Base-by-base conservation (phyloP, 2,797 vertebrate genomes). In the Chrosomus eos region DNA sequence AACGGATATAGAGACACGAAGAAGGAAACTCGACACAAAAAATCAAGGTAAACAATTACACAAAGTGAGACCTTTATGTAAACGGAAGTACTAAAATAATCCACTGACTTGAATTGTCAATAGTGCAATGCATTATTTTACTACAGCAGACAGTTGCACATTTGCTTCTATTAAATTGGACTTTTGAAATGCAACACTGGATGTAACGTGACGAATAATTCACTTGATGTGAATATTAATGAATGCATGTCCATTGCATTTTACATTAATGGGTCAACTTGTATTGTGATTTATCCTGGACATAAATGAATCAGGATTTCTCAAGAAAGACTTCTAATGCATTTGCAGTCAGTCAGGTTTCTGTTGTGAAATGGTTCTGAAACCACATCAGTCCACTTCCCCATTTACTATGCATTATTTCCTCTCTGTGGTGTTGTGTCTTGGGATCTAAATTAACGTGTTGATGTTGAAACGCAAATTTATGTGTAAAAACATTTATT, bases 371-470 rank as follows among this genome's bases (percentile, higher is more conserved):
- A 82, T 43, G 14, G 7, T 71, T 80, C 21, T 87, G 62, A 85
- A 72, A 83, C 73, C 62, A 13, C 73, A 76, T 70, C 48, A 85
- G 5, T 70, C 45, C 18, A 72, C 58, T 89, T 88, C 85, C 60
- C 23, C 58, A 60, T 43, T 67, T 76, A 75, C 70, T 80, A 11
- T 13, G 13, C 8, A 82, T 2, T 21, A 3, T 38, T 74, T 82
- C 81, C 71, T 75, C 11, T 74, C 3, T 6, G 9, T 13, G 9
- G 16, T 51, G 28, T 33, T 51, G 28, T 33, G 6, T 82, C 21
- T 64, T 36, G 7, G 13, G 1, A 28, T 81, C 10, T 43, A 36
- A 60, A 8, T 43, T 60, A 31, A 16, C 31, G 10, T 67, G 77
- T 80, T 51, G 11, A 66, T 48, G 33, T 67, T 74, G 18, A 14